Evolutionary conservation across 2,888 invertebrate genomes (phyloP).

Genomic region (Timema cristinae): DNA sequence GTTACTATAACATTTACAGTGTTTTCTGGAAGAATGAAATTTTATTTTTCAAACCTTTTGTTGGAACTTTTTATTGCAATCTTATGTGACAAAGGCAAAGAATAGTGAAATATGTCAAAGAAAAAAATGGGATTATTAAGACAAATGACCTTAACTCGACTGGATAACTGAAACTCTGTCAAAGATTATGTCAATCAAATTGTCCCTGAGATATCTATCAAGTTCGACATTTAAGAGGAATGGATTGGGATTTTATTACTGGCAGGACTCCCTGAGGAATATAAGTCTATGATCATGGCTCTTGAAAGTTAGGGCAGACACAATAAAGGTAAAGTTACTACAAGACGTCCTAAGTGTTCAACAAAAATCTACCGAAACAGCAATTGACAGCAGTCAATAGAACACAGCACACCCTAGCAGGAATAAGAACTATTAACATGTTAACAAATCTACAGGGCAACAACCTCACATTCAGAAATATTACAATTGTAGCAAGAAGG

Average conservation of each 20-base stretch:
- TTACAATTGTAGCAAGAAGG: background rate
- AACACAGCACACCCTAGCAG: background rate
- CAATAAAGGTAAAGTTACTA: background rate
- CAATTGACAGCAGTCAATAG: background rate
- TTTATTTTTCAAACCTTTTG: no score
- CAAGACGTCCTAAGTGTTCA: background rate
- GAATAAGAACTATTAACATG: background rate
- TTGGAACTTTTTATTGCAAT: no score
- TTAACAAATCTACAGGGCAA: background rate
- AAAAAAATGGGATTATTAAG: background rate
- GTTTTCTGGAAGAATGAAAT: no score
- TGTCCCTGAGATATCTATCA: background rate
- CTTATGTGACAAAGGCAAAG: no score
- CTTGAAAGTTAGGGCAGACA: conserved; percentile 5
- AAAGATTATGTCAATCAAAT: conserved; percentile 9
- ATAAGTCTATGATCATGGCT: conserved; percentile 1
- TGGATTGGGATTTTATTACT: background rate
- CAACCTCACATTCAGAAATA: background rate
- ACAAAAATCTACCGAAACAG: background rate
- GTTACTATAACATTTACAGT: no score
- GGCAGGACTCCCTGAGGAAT: conserved; percentile 1
- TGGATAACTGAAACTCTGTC: background rate
- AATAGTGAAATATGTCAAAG: no score
- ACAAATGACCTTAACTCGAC: background rate
- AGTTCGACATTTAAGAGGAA: background rate